Evolutionary conservation across 2,113 vertebrate genomes (phyloP).

Genomic region (Gopherus flavomarginatus): DNA sequence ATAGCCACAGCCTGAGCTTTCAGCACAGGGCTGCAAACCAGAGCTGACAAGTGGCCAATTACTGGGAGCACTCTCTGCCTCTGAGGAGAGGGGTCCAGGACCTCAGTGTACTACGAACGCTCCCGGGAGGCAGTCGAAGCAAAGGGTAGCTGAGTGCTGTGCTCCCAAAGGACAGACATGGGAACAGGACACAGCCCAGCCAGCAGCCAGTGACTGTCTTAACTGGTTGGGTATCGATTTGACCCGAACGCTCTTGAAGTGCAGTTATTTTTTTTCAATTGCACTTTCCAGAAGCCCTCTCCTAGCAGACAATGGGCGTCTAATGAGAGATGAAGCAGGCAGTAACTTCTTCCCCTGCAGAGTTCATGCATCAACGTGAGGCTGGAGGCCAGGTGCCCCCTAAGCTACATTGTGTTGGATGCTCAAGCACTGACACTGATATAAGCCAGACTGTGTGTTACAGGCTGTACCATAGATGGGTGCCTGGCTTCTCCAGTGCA

Average conservation of each 20-base stretch:
- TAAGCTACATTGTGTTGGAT: background rate
- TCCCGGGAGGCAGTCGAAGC: background rate
- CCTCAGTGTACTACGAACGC: background rate
- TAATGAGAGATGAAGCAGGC: fast-evolving
- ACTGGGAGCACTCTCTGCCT: background rate
- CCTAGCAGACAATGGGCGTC: background rate
- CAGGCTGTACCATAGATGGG: background rate
- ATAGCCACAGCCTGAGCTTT: fast-evolving
- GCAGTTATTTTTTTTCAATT: constrained; percentile 67
- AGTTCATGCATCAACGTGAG: background rate
- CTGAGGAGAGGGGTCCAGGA: background rate
- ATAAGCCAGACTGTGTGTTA: background rate
- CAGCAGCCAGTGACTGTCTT: background rate
- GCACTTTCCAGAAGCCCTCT: constrained; percentile 5
- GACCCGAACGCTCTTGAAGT: constrained; percentile 33
- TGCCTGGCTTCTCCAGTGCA: background rate
- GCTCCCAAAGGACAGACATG: background rate
- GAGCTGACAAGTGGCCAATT: background rate
- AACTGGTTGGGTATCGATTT: background rate
- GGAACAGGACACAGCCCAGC: background rate
- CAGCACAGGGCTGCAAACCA: background rate
- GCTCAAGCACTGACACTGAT: background rate
- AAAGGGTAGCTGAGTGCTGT: background rate
- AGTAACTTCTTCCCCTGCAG: background rate
- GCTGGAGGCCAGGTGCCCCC: background rate